phyloP scores from a whole-genome alignment of 2,888 invertebrate species.

The Ophioninae sp. region DNA sequence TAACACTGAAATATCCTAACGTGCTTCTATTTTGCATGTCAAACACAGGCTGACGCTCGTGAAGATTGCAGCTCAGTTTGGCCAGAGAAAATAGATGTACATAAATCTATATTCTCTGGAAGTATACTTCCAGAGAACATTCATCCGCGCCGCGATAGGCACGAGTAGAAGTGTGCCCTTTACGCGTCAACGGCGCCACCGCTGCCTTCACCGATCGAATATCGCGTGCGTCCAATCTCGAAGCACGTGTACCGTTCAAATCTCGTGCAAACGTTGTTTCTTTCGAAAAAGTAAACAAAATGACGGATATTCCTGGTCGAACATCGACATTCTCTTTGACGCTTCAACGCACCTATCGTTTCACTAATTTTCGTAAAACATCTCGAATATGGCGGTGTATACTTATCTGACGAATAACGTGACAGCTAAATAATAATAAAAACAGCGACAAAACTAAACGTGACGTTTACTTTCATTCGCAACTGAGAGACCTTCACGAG shows the following conservation, averaged over 20 bases:
- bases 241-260: neutral
- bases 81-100: too few relatives aligned
- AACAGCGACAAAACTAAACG: neutral
- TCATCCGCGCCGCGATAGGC: neutral
- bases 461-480: neutral
- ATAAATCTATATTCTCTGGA: too few relatives aligned
- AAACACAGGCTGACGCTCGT: too few relatives aligned
- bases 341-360: neutral
- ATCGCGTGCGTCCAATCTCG: neutral
- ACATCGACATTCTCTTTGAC: neutral
- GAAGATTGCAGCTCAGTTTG: too few relatives aligned
- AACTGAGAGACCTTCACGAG: neutral
- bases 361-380: neutral
- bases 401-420: neutral
- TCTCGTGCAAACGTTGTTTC: neutral
- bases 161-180: neutral
- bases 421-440: neutral
- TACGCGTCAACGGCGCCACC: neutral
- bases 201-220: neutral
- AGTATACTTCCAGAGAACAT: too few relatives aligned
- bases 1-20: conserved; percentile 21
- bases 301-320: neutral
- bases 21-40: neutral
- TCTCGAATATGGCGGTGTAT: neutral
- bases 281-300: neutral